These are phyloP conservation scores for Bombus terrestris DNA, from an alignment of 1,140 invertebrate species.

Conservation along the genomic window DNA sequence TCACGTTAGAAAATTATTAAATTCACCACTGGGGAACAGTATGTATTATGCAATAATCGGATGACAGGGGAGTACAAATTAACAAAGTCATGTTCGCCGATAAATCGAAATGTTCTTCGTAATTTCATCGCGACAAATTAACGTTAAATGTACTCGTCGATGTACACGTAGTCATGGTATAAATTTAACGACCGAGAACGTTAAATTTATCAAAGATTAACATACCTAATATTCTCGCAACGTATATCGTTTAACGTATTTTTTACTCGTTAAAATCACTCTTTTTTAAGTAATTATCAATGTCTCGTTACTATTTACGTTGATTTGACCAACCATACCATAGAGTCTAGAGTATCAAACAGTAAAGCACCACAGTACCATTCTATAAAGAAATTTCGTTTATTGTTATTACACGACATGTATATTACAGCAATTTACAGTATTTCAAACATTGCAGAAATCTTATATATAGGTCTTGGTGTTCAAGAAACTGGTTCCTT, in stretches of 20 bases:
- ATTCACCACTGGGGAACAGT: neutral
- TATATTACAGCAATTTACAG: too few species aligned
- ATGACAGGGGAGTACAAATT: neutral
- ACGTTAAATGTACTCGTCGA: neutral
- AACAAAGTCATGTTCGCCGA: neutral
- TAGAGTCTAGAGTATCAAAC: too few species aligned
- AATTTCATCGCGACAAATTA: conserved; percentile 23
- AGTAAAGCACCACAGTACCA: too few species aligned
- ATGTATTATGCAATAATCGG: neutral
- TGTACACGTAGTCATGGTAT: neutral
- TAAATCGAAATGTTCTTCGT: conserved; percentile 1
- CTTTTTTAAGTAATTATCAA: too few species aligned
- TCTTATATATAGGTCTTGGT: too few species aligned
- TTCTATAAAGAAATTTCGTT: too few species aligned
- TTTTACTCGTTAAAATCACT: too few species aligned
- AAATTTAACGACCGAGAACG: neutral
- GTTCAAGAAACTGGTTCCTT: too few species aligned
- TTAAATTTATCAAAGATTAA: neutral
- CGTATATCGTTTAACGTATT: neutral
- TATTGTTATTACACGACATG: too few species aligned
- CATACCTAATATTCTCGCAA: neutral
- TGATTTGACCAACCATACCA: too few species aligned
- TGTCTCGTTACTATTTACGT: too few species aligned
- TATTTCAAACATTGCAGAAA: too few species aligned
- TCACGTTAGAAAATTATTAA: neutral